phyloP scores from a whole-genome alignment of 2,888 invertebrate species.

The Sinopyrophorus schimmeli region DNA sequence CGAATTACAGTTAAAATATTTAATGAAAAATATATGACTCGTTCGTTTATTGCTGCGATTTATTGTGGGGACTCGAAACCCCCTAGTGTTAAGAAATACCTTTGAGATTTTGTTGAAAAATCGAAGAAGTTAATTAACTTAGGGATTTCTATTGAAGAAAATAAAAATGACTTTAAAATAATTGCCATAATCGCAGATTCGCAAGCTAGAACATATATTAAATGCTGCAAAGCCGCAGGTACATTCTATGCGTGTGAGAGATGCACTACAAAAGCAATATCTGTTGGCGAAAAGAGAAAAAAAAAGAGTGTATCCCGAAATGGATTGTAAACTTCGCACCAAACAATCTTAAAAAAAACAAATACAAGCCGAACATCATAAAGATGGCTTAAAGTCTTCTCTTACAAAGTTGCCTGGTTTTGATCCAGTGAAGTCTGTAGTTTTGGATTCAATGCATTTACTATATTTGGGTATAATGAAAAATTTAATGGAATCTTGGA shows the following conservation, averaged over 20 bases:
- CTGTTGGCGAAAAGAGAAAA: no score
- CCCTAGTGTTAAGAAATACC: not conserved
- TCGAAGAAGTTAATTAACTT: not conserved
- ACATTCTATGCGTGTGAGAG: not conserved
- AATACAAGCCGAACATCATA: no score
- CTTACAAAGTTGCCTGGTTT: conserved; percentile 6
- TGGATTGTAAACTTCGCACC: not conserved
- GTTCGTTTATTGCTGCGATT: not conserved
- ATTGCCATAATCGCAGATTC: not conserved
- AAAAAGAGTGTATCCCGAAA: no score
- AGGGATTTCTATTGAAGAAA: not conserved
- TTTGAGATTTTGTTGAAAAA: not conserved
- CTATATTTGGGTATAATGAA: conserved; percentile 16
- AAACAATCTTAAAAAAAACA: not conserved
- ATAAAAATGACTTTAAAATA: not conserved
- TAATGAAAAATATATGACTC: not conserved
- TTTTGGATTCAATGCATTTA: conserved; percentile 19
- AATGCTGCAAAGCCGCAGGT: not conserved
- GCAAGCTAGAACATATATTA: conserved; percentile 2
- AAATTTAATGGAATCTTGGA: conserved; percentile 13
- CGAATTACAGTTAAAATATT: not conserved
- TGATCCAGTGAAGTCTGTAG: conserved; percentile 7
- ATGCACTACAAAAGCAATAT: not conserved
- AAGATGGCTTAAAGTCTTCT: no score
- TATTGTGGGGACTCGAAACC: conserved; percentile 5